Conservation (phyloP, 2,113 vertebrate genomes). For the Nicator chloris region DNA sequence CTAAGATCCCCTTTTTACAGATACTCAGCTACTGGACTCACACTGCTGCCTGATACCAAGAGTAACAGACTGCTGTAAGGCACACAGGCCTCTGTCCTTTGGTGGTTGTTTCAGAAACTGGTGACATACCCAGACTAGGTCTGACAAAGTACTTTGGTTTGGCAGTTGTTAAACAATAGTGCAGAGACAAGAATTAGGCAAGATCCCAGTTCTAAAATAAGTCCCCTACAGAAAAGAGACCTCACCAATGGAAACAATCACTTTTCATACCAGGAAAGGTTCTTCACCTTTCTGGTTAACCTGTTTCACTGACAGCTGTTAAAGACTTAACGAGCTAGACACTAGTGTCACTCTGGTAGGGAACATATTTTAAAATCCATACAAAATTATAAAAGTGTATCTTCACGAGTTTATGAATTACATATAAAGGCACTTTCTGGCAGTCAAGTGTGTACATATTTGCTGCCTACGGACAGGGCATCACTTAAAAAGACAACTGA, state of each 20-base stretch:
- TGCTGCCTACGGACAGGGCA: conserved; percentile 12
- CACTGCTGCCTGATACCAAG: not conserved
- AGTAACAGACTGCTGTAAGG: not conserved
- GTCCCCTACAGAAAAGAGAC: not conserved
- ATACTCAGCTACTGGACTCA: not conserved
- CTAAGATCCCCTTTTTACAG: not conserved
- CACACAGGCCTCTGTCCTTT: not conserved
- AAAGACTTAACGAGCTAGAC: not conserved
- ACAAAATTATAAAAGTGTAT: conserved; percentile 10
- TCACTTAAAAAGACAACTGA: conserved; percentile 8
- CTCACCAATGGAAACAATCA: not conserved
- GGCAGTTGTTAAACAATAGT: not conserved
- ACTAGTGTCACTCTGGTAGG: not conserved
- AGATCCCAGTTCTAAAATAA: not conserved
- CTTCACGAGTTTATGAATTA: conserved; percentile 24
- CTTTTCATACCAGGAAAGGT: not conserved
- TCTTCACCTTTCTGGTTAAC: not conserved
- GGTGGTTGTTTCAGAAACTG: not conserved
- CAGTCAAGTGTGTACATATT: conserved; percentile 5
- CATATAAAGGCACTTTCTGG: conserved; percentile 54
- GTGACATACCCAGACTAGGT: not conserved
- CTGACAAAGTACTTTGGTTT: not conserved
- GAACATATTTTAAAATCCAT: not conserved
- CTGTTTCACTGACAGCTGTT: not conserved
- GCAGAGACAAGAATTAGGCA: not conserved